Evolutionary conservation across 2,888 invertebrate species (phyloP).

Genomic region (Abrostola triplasia): DNA sequence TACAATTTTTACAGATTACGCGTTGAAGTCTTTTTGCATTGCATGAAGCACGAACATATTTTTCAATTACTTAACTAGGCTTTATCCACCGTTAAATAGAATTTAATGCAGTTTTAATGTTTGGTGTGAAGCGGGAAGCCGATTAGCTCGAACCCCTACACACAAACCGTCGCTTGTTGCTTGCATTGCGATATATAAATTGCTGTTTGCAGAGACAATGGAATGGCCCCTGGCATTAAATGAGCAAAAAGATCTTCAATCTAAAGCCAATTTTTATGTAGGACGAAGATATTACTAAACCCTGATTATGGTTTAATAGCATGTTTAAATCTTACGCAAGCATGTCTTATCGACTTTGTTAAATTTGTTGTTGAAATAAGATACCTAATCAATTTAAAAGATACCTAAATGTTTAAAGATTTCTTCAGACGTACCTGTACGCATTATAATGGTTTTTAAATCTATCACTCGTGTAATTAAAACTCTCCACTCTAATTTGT

Average conservation of each 20-base stretch:
- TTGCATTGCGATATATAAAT: slow-evolving; percentile 73
- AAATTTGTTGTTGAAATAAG: slow-evolving; percentile 4
- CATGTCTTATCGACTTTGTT: slow-evolving; percentile 36
- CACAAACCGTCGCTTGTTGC: slow-evolving; percentile 70
- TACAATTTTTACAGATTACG: slow-evolving; percentile 47
- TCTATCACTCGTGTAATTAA: no score
- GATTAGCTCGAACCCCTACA: slow-evolving; percentile 69
- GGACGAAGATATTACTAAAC: slow-evolving; percentile 64
- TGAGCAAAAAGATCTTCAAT: slow-evolving; percentile 67
- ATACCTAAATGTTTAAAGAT: no score
- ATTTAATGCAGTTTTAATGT: slow-evolving; percentile 85
- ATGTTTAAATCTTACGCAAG: slow-evolving; percentile 60
- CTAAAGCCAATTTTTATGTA: slow-evolving; percentile 68
- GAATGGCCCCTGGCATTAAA: slow-evolving; percentile 65
- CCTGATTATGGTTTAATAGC: slow-evolving; percentile 56
- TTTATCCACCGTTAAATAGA: slow-evolving; percentile 78
- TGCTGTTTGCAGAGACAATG: slow-evolving; percentile 73
- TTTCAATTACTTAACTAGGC: slow-evolving; percentile 78
- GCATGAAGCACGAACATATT: slow-evolving; percentile 71
- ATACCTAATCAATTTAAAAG: no score
- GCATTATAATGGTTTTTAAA: no score
- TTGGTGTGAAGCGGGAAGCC: slow-evolving; percentile 74
- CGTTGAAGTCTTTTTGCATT: slow-evolving; percentile 64
- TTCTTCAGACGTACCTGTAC: no score
- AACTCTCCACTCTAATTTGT: no score